Percentiles rank a stretch among this genome's conserved stretches.
phyloP scores from a whole-genome alignment of 2,888 invertebrate genomes.

The Hypselothyrea guttata region DNA sequence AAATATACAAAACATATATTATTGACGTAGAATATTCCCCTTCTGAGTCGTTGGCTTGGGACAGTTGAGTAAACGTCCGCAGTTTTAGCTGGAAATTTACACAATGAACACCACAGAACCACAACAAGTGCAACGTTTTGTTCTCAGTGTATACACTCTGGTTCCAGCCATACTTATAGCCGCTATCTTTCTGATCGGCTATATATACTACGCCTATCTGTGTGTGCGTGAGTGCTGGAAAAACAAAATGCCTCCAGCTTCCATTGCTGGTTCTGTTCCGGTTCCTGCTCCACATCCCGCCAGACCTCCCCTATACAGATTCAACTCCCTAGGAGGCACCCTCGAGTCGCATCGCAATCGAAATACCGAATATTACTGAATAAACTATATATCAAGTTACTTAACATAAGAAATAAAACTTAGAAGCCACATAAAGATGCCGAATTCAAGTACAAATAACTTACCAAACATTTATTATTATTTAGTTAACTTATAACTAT shows the following conservation, averaged over 20 bases:
- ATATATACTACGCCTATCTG: slow-evolving; percentile 35
- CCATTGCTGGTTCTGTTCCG: too few relatives aligned
- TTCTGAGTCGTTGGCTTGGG: too few relatives aligned
- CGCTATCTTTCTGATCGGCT: slow-evolving; percentile 13
- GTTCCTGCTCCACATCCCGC: neutral
- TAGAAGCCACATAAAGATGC: too few relatives aligned
- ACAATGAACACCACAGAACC: slow-evolving; percentile 38
- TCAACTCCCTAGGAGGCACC: neutral
- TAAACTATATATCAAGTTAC: neutral
- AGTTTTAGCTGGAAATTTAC: slow-evolving; percentile 10
- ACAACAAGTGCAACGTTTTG: neutral
- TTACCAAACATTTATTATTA: too few relatives aligned
- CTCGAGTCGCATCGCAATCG: slow-evolving; percentile 14
- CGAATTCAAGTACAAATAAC: too few relatives aligned
- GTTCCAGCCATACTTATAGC: slow-evolving; percentile 11
- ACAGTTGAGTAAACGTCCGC: slow-evolving; percentile 16
- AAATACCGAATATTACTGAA: slow-evolving; percentile 18
- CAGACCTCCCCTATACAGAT: neutral
- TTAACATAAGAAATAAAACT: too few relatives aligned
- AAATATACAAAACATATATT: too few relatives aligned
- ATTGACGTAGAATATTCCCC: too few relatives aligned
- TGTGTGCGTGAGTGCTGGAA: slow-evolving; percentile 29
- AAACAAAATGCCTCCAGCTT: too few relatives aligned
- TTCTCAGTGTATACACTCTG: slow-evolving; percentile 22
- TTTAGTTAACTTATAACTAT: too few relatives aligned